Percentiles rank a stretch among this genome's conserved stretches.
phyloP scores from a whole-genome alignment of 2,113 vertebrate species.

The Elanoides forficatus region DNA sequence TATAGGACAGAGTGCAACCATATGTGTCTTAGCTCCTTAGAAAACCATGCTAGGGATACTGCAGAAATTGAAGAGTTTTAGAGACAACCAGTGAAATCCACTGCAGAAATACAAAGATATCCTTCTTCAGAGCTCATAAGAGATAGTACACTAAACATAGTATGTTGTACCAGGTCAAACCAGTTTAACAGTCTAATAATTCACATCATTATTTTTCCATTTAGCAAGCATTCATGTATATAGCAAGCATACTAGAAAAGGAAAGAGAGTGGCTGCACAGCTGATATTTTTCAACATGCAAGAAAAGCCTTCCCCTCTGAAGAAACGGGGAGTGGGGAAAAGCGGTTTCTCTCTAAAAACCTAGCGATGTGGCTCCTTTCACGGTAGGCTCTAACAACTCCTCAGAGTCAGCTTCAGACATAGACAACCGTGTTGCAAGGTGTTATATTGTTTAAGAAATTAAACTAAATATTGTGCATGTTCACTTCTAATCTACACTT shows the following conservation, averaged over 20 bases:
- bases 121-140: not conserved
- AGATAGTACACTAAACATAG: not conserved
- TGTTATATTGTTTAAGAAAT: not conserved
- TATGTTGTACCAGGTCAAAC: not conserved
- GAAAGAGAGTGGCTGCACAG: not conserved
- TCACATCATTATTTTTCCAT: not conserved
- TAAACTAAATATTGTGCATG: not conserved
- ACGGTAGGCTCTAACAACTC: not conserved
- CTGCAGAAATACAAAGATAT: not conserved
- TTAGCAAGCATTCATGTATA: not conserved
- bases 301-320: not conserved
- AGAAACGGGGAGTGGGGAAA: not conserved
- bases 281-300: not conserved
- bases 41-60: not conserved
- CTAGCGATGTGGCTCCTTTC: not conserved
- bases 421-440: not conserved
- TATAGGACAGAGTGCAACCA: not conserved
- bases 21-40: not conserved
- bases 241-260: not conserved
- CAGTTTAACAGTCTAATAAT: not conserved
- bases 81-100: not conserved
- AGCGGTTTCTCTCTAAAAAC: not conserved
- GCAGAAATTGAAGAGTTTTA: not conserved
- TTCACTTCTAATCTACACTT: not conserved
- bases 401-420: not conserved